Percentiles rank a stretch among this genome's conserved stretches.
Evolutionary conservation across 2,113 vertebrate species (phyloP).

Genomic region (Stigmatopora argus): DNA sequence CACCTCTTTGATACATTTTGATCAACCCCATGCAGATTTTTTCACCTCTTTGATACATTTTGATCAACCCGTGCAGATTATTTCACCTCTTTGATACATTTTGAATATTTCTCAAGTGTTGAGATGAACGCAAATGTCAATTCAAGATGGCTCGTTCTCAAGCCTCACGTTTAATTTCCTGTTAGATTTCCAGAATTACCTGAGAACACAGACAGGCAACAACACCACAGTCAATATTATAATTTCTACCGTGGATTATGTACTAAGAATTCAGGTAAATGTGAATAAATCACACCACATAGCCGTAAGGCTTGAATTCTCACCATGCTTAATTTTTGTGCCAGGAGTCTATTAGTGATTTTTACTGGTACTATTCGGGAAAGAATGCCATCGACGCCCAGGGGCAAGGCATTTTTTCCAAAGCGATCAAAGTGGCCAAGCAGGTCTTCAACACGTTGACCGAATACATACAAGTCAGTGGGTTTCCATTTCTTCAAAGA

Average conservation of each 20-base stretch:
- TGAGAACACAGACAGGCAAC: constrained; percentile 93
- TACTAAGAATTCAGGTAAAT: constrained; percentile 86
- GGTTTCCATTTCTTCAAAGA: not conserved
- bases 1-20: too few relatives aligned
- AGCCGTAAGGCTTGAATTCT: not conserved
- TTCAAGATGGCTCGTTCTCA: not conserved
- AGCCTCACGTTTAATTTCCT: not conserved
- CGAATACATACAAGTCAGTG: constrained; percentile 89
- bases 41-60: not conserved
- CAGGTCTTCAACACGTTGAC: constrained; percentile 97
- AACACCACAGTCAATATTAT: constrained; percentile 96
- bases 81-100: not conserved
- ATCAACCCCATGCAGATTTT: not conserved
- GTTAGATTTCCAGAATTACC: constrained; percentile 91
- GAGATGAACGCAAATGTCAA: not conserved
- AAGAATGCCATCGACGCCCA: constrained; percentile 87
- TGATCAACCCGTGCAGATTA: not conserved
- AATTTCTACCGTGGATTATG: constrained; percentile 94
- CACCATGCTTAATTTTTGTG: constrained; percentile 6
- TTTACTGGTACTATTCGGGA: constrained; percentile 97
- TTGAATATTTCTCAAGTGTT: not conserved
- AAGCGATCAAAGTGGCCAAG: constrained; percentile 90
- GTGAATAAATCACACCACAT: not conserved
- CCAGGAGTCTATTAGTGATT: constrained; percentile 96
- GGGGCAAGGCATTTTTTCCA: constrained; percentile 89